A percentile compares a stretch with the other conserved stretches of the same genome.
Evolutionary conservation across 2,113 vertebrate species (phyloP).

Genomic region (Colius striatus): DNA sequence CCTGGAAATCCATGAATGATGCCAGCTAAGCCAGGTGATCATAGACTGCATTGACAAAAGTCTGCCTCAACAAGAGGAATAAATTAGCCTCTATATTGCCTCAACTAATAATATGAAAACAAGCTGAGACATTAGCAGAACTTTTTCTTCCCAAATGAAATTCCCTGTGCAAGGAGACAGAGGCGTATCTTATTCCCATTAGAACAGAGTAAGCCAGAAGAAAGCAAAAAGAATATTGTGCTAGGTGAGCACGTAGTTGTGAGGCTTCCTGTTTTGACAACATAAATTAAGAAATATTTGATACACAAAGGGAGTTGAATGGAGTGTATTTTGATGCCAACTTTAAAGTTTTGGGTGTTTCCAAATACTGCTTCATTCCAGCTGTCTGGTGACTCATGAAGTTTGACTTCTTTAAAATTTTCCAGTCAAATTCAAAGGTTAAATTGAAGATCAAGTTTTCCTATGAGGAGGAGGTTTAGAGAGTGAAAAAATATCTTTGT

Average conservation of each 20-base stretch:
- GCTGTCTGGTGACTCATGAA: background rate
- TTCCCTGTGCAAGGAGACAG: background rate
- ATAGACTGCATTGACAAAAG: background rate
- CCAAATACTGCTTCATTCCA: background rate
- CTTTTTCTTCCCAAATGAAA: background rate
- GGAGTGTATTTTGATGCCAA: background rate
- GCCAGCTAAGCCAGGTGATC: background rate
- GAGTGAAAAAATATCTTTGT: background rate
- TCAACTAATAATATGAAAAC: background rate
- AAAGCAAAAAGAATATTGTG: background rate
- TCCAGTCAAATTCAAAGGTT: background rate
- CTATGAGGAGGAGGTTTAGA: background rate
- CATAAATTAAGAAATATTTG: background rate
- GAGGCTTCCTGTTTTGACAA: background rate
- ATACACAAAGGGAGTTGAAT: background rate
- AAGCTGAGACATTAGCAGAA: background rate
- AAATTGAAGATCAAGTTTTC: background rate
- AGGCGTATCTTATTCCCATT: background rate
- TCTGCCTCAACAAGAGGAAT: background rate
- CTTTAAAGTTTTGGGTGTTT: constrained; percentile 12
- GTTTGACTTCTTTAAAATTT: background rate
- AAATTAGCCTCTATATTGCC: background rate
- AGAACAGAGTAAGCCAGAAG: background rate
- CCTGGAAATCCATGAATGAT: background rate
- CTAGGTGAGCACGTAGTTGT: background rate